Base-by-base conservation (phyloP, 2,797 vertebrate species). In the Eurystomus glaucurus region DNA sequence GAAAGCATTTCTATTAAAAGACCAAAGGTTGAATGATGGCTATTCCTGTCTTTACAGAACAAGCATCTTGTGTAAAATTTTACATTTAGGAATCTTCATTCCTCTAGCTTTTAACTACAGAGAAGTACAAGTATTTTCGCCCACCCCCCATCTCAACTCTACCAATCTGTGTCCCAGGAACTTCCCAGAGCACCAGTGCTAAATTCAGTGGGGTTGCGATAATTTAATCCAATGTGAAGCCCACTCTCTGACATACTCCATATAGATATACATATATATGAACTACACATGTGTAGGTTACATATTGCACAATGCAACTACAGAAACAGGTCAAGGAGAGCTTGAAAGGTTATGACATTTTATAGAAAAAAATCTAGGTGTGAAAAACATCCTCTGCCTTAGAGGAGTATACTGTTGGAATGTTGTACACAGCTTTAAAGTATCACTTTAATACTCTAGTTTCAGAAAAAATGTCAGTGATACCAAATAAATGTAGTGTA, bases 391-490 rank as follows among this genome's bases (percentile, higher is more conserved):
- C 43, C 60, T 39, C 51, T 90, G 64, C 43, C 52, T 76, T 28
- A 11, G 13, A 28, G 55, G 14, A 77, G 11, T 11, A 46, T 39
- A 11, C 60, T 77, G 37, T 45, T 64, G 43, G n/a, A 50, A 39
- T 10, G 1, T 13, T 48, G 52, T 37, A 41, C 28, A 28, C 2
- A 19, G 46, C 41, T 68, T 61, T 71, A n/a, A 77, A 77, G 41
- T 15, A 29, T 12, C 3, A 14, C 45, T 54, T 60, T 45, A 54
- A 51, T 29, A 6, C 6, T 52, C 9, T 2, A 52, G 11, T 52
- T 68, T 23, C 64, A 43, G 41, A 14, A 28, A 26, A 60, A 60
- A 10, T 1, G 21, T 51, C 0, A 0, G 9, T n/a, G 22, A n/a
- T 29, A 33, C 37, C 66, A 77, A 45, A 60, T 22, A 25, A 51